Evolutionary conservation across 1,140 invertebrate species (phyloP), one percentile per base, ranked within the genome.

Genomic region (Zaprionus capensis): DNA sequence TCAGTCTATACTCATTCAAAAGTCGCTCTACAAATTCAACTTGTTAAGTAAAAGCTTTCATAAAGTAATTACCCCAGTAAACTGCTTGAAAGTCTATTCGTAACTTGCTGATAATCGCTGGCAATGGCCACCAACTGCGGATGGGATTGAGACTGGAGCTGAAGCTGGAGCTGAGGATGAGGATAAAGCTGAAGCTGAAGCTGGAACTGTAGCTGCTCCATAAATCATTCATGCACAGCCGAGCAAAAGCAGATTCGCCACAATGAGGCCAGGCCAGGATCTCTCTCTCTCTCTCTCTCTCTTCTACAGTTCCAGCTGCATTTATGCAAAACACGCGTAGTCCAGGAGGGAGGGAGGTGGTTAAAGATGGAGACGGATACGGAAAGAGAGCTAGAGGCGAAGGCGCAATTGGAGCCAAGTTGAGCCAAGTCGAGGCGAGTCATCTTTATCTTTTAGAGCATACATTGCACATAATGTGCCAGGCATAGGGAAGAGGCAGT

Each of bases 161-260:
- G 81, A 1, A 20, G 15, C 4, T 5, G 38, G 4, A 9, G 38
- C 2, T 15, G 46, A 12, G 34, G 38, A 63, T 55, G 76, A 3
- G 24, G 24, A 26, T 26, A 24, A 12, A 46, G 26, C 66, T 55
- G 81, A 3, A 12, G 38, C 15, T 15, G 38, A 5, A 15, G 15
- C n/a, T 15, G 57, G 17, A 58, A 46, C 46, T 68, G 70, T 58
- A 63, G 66, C 44, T 65, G 68, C 44, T 72, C 71, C 69, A 83
- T 87, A 87, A 88, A 87, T 87, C 83, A 88, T 87, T 83, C 78
- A 87, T 87, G 84, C 81, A 67, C 84, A 76, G 84, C 31, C 68
- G 63, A 70, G 83, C 80, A 71, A 70, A 70, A 78, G 78, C 65
- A 78, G 71, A 78, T 75, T 66, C 46, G 46, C 74, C 70, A 76